Conservation (phyloP, 2,113 vertebrate species). For the Amia ocellicauda region DNA sequence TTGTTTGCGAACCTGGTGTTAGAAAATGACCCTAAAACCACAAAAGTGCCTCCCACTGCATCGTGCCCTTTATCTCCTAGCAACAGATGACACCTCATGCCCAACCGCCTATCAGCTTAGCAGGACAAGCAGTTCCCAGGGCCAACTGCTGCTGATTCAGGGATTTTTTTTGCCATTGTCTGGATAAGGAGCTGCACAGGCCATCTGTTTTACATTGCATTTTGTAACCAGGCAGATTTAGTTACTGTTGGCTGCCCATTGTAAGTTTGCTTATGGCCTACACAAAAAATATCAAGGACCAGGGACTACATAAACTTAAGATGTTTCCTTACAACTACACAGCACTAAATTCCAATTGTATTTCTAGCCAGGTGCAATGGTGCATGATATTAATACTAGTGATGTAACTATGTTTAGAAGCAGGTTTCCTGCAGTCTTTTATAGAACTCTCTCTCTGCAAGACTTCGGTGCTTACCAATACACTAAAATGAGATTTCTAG, state of each 20-base stretch:
- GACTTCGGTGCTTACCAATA: no score
- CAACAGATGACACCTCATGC: slow-evolving; percentile 17
- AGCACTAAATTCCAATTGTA: slow-evolving; percentile 7
- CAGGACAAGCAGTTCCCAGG: slow-evolving; percentile 19
- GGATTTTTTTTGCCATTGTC: slow-evolving; percentile 45
- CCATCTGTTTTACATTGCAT: slow-evolving; percentile 49
- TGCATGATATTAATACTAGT: no score
- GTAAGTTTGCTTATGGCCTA: slow-evolving; percentile 28
- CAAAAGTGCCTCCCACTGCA: background rate
- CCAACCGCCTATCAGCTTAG: background rate
- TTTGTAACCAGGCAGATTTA: slow-evolving; percentile 34
- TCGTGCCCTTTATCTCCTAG: background rate
- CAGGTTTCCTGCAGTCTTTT: no score
- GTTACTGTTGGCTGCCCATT: slow-evolving; percentile 29
- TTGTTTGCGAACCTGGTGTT: background rate
- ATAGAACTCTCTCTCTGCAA: no score
- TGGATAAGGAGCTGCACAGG: slow-evolving; percentile 27
- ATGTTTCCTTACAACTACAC: no score
- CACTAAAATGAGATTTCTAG: no score
- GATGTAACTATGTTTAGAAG: no score
- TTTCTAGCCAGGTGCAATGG: slow-evolving; percentile 18
- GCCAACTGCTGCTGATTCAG: slow-evolving; percentile 41
- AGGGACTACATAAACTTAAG: no score
- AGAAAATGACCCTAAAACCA: background rate
- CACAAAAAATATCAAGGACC: no score